Evolutionary conservation across 1,140 invertebrate genomes (phyloP).

Genomic region (Portunus trituberculatus): DNA sequence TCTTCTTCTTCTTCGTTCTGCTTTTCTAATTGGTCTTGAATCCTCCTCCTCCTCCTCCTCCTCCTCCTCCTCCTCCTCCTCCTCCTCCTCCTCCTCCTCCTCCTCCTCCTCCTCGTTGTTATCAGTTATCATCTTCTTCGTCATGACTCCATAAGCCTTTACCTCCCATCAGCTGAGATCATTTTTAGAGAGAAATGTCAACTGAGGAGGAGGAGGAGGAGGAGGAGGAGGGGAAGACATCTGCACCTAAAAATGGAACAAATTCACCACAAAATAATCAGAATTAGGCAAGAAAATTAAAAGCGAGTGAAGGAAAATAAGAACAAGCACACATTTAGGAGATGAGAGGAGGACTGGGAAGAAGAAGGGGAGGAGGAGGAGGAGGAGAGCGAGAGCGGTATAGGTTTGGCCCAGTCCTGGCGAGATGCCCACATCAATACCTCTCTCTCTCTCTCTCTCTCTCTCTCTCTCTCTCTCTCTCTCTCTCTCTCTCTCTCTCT

Average conservation of each 20-base stretch:
- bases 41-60: neutral
- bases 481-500: slow-evolving; percentile 16
- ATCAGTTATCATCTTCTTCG: neutral
- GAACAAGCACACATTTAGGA: neutral
- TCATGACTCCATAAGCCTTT: neutral
- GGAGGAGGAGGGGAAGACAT: neutral
- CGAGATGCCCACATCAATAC: slow-evolving; percentile 68
- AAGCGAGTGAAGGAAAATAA: too few species aligned
- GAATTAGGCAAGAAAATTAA: neutral
- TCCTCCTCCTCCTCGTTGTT: too few species aligned
- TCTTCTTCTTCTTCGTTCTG: too few species aligned
- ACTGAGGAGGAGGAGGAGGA: neutral
- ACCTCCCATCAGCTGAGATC: neutral
- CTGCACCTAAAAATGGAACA: neutral
- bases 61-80: neutral
- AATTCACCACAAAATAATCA: neutral
- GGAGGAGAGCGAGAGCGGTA: neutral
- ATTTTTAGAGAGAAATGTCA: neutral
- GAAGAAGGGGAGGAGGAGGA: slow-evolving; percentile 10
- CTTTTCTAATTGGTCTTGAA: neutral
- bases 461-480: neutral
- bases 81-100: too few species aligned
- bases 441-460: neutral
- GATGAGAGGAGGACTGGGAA: neutral
- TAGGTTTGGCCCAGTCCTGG: slow-evolving; percentile 50